Base-by-base conservation (phyloP, 2,888 invertebrate species). In the Ypsolopha scabrella region DNA sequence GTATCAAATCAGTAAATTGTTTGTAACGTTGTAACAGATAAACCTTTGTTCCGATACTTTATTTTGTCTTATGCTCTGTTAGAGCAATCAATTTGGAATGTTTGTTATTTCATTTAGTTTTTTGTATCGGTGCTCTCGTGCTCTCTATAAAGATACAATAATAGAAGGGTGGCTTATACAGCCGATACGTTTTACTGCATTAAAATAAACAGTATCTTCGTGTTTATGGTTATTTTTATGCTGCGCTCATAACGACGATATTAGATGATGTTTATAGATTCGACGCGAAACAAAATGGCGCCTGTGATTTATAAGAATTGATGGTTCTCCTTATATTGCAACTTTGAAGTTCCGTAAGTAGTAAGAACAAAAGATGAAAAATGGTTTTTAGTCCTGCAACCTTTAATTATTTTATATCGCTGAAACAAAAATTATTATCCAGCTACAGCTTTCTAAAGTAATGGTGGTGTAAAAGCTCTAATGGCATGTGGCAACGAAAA, bases 11-110 rank as follows among this genome's bases (percentile, higher is more conserved):
- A n/a, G 9, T 39, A 39, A 39, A 39, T 39, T 39, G 39, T 39
- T 39, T 39, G 39, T 37, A 9, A 37, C 48, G n/a, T 9, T 48
- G 11, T 34, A 48, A 36, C 36, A 14, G 7, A 37, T 37, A 48
- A 36, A 3, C 34, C 24, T 24, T 46, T 3, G 11, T n/a, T 11
- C 11, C 33, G 3, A 35, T 38, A 38, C 11, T n/a, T 13, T 24
- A 24, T 24, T 24, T 14, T 37, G 13, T 54, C 54, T 58, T 53
- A 57, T 52, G 55, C 56, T 60, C 55, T 56, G 58, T 57, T 58
- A 53, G 57, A 55, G 55, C 55, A 51, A 60, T 59, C 60, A 57
- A 58, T 60, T 62, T 59, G 53, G 55, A 55, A 62, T 58, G 60
- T 60, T 57, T 58, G 59, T 55, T 60, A 48, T 35, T 48, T n/a